These are phyloP conservation scores for Dasypolia templi DNA, from an alignment of 2,888 invertebrate genomes.

Conservation along the genomic window DNA sequence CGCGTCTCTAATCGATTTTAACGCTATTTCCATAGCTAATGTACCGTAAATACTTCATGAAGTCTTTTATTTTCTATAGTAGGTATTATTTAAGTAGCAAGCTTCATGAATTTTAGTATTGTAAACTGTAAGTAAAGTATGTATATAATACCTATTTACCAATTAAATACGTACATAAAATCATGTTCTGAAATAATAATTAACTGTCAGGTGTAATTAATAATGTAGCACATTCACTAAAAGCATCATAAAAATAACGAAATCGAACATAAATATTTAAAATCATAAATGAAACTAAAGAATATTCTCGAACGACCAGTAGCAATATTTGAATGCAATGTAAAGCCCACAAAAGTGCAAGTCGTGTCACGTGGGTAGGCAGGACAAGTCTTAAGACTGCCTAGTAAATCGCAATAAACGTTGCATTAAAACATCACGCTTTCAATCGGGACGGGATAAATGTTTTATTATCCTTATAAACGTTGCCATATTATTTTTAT, in stretches of 20 bases:
- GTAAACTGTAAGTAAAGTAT: background rate
- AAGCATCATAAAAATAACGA: slow-evolving; percentile 6
- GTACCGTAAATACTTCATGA: slow-evolving; percentile 53
- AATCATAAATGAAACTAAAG: slow-evolving; percentile 12
- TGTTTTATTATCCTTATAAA: slow-evolving; percentile 73
- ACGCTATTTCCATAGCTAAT: slow-evolving; percentile 57
- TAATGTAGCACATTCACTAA: background rate
- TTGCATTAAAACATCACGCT: slow-evolving; percentile 78
- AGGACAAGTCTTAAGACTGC: slow-evolving; percentile 74
- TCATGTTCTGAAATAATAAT: slow-evolving; percentile 1
- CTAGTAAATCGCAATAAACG: slow-evolving; percentile 82
- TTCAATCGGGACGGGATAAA: slow-evolving; percentile 73
- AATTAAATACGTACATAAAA: background rate
- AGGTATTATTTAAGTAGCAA: background rate
- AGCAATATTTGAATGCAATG: slow-evolving; percentile 54
- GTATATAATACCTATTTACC: slow-evolving; percentile 1
- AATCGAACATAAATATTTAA: slow-evolving; percentile 14
- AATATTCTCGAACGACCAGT: slow-evolving; percentile 33
- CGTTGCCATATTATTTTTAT: slow-evolving; percentile 65
- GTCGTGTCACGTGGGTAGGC: slow-evolving; percentile 76
- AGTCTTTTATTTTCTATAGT: slow-evolving; percentile 34
- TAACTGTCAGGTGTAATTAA: background rate
- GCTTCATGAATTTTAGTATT: background rate
- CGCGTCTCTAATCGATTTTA: slow-evolving; percentile 55
- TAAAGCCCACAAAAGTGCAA: slow-evolving; percentile 64